These are phyloP conservation scores for Eupristina koningsbergeri DNA, from an alignment of 1,140 invertebrate species.

Conservation along the genomic window DNA sequence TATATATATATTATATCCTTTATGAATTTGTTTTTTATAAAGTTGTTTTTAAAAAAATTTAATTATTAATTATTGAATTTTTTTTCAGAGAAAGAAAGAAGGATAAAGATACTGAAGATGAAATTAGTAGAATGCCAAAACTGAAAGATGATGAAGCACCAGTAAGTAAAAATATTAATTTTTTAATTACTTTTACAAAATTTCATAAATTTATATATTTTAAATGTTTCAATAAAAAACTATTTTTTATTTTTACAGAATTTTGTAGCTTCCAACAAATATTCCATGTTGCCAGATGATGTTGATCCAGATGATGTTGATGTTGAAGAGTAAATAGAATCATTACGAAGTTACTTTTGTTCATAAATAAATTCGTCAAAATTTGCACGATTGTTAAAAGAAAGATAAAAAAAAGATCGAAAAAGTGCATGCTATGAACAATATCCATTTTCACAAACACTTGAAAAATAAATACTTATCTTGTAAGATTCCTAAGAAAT, in stretches of 20 bases:
- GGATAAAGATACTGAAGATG: conserved; percentile 63
- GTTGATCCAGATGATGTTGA: conserved; percentile 68
- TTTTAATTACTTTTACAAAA: too few species aligned
- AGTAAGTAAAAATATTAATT: conserved; percentile 67
- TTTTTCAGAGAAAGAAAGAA: conserved; percentile 62
- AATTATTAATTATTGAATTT: not conserved
- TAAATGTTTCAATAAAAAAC: not conserved
- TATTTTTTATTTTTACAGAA: conserved; percentile 71
- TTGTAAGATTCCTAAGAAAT: conserved; percentile 45
- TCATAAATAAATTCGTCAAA: conserved; percentile 42
- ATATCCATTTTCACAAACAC: conserved; percentile 53
- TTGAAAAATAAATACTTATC: conserved; percentile 62
- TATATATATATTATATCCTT: too few species aligned
- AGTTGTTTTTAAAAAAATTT: too few species aligned
- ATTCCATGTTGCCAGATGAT: conserved; percentile 70
- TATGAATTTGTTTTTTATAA: too few species aligned
- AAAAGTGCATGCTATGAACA: conserved; percentile 39
- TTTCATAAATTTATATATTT: not conserved
- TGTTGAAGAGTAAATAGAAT: conserved; percentile 65
- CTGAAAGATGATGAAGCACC: conserved; percentile 78
- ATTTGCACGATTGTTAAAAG: conserved; percentile 46
- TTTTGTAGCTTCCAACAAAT: conserved; percentile 78
- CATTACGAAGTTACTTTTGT: conserved; percentile 50
- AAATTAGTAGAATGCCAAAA: conserved; percentile 74
- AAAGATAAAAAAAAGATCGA: conserved; percentile 20